Conservation (phyloP, 2,888 invertebrate genomes). For the Parnassius apollo region DNA sequence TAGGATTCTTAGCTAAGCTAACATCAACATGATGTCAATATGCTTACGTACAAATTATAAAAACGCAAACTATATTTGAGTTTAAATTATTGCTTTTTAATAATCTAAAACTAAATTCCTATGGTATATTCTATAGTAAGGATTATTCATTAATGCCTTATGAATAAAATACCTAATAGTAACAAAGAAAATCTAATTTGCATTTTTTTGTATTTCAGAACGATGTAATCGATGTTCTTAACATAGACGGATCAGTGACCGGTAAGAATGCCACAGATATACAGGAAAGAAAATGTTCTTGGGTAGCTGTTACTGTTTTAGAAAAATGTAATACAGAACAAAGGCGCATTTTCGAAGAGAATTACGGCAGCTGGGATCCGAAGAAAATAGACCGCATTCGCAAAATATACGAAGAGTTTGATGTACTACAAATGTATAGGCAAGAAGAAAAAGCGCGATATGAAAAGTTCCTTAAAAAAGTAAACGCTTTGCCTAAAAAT, state of each 20-base stretch:
- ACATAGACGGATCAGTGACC: constrained; percentile 85
- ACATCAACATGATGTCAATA: too few species aligned
- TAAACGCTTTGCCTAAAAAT: constrained; percentile 7
- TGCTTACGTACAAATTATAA: too few species aligned
- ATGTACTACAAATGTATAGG: constrained; percentile 84
- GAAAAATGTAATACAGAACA: constrained; percentile 85
- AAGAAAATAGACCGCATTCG: constrained; percentile 77
- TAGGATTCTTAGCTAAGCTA: too few species aligned
- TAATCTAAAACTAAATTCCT: too few species aligned
- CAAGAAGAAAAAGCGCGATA: constrained; percentile 12
- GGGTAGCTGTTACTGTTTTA: constrained; percentile 92
- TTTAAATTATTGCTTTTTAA: too few species aligned
- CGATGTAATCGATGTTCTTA: constrained; percentile 93
- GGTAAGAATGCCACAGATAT: constrained; percentile 95
- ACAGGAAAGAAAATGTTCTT: constrained; percentile 95
- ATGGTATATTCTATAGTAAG: too few species aligned
- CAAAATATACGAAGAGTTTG: constrained; percentile 78
- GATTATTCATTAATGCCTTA: too few species aligned
- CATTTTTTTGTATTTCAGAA: constrained; percentile 72
- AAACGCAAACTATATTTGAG: too few species aligned
- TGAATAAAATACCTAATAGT: too few species aligned
- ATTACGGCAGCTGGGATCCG: constrained; percentile 85
- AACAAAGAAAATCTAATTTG: too few species aligned
- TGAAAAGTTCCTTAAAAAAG: constrained; percentile 4
- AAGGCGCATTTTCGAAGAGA: constrained; percentile 72